Percentiles rank a stretch among this genome's conserved stretches.
Evolutionary conservation across 53 echinoderm and acorn worm species (phyloP).

Genomic region (Arbacia lixula): DNA sequence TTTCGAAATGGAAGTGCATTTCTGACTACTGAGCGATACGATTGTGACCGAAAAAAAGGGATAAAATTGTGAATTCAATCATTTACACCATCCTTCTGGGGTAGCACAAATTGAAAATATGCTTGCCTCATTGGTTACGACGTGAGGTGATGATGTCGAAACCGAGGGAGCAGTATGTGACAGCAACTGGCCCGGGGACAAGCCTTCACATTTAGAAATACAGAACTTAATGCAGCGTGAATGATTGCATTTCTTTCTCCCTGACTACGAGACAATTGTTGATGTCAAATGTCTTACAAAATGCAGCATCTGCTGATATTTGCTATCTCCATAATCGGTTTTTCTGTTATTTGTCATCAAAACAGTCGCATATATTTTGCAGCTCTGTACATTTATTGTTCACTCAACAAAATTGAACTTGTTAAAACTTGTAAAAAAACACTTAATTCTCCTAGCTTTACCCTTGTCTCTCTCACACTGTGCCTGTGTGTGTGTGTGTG

Average conservation of each 20-base stretch:
- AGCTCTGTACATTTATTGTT: too few relatives aligned
- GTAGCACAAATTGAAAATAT: constrained; percentile 37
- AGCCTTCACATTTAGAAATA: too few relatives aligned
- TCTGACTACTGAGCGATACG: too few relatives aligned
- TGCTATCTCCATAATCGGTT: too few relatives aligned
- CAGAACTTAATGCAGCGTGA: neutral
- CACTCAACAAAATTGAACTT: too few relatives aligned
- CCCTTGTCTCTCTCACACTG: too few relatives aligned
- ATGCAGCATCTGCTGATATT: constrained; percentile 33
- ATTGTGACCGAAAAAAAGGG: constrained; percentile 2
- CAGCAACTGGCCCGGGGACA: constrained; percentile 9
- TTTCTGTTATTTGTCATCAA: too few relatives aligned
- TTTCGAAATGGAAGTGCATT: too few relatives aligned
- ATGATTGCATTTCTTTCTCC: constrained; percentile 33
- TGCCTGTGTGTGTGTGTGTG: too few relatives aligned
- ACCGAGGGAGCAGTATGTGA: constrained; percentile 17
- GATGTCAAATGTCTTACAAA: constrained; percentile 34
- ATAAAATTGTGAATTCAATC: constrained; percentile 35
- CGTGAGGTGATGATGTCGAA: constrained; percentile 35
- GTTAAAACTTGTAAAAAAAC: too few relatives aligned
- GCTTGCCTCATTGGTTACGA: constrained; percentile 8
- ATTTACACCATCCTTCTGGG: constrained; percentile 25
- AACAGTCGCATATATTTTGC: too few relatives aligned
- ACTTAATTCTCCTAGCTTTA: too few relatives aligned
- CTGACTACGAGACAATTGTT: constrained; percentile 33